A percentile compares a stretch with the other conserved stretches of the same genome.
These are phyloP conservation scores for Melanophora roralis DNA, from an alignment of 2,888 invertebrate species.

Conservation along the genomic window DNA sequence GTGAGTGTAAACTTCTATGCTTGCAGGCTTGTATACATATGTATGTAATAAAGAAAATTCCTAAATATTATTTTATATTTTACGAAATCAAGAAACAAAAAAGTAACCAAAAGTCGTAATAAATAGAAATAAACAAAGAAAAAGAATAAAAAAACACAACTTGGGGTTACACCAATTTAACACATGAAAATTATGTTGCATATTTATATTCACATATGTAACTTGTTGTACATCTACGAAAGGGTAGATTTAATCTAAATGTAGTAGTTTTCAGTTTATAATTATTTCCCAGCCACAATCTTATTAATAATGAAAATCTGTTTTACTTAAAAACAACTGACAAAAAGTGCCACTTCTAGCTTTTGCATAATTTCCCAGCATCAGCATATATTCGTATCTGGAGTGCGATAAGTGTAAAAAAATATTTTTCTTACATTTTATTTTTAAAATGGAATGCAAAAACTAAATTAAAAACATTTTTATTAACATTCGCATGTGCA, in stretches of 20 bases:
- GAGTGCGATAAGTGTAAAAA: constrained; percentile 31
- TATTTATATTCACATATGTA: constrained; percentile 9
- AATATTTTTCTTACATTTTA: too few relatives aligned
- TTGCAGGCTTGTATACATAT: background rate
- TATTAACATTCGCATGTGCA: background rate
- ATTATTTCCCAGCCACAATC: constrained; percentile 32
- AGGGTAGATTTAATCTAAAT: too few relatives aligned
- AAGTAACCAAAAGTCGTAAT: constrained; percentile 29
- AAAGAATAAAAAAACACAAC: constrained; percentile 2
- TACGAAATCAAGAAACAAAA: constrained; percentile 47
- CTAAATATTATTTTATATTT: constrained; percentile 45
- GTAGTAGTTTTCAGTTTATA: background rate
- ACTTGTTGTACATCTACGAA: constrained; percentile 9
- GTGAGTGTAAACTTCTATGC: background rate
- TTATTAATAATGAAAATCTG: constrained; percentile 56
- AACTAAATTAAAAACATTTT: constrained; percentile 7
- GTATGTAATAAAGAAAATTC: constrained; percentile 16
- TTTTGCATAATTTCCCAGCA: background rate
- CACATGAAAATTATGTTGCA: constrained; percentile 34
- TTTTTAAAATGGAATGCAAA: background rate
- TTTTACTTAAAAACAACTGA: constrained; percentile 29
- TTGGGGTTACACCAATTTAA: constrained; percentile 27
- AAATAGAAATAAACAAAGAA: constrained; percentile 20
- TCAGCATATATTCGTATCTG: background rate
- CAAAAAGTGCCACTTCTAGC: constrained; percentile 16